Conservation (phyloP, 2,797 vertebrate species). For the Smutsia temminckii region DNA sequence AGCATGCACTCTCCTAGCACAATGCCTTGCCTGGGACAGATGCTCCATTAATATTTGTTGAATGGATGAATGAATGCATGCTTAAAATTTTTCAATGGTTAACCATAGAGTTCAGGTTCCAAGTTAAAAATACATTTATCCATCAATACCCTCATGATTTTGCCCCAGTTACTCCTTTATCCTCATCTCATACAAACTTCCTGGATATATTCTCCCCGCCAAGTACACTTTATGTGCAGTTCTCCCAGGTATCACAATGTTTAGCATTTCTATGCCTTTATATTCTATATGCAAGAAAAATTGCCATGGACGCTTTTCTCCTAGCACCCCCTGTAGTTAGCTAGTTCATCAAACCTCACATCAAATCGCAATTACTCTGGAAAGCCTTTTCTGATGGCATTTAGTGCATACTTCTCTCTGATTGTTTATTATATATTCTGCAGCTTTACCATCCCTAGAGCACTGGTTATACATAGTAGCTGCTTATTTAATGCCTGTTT, state of each 20-base stretch:
- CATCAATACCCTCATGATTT: background rate
- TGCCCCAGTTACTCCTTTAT: background rate
- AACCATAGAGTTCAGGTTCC: background rate
- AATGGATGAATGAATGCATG: background rate
- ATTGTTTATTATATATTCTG: background rate
- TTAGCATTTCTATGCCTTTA: background rate
- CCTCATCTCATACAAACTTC: background rate
- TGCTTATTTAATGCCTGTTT: background rate
- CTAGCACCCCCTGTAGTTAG: background rate
- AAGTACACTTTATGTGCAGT: background rate
- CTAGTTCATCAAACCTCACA: conserved; percentile 15
- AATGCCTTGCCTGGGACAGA: background rate
- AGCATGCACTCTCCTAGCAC: background rate
- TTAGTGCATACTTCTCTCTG: background rate
- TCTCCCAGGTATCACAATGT: background rate
- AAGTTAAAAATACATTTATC: background rate
- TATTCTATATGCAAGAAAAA: background rate
- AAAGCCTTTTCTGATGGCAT: background rate
- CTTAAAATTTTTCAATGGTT: background rate
- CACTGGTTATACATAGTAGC: background rate
- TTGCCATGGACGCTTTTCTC: background rate
- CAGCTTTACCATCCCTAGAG: background rate
- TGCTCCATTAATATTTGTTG: background rate
- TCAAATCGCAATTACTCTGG: background rate
- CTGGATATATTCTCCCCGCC: background rate